A percentile compares a stretch with the other conserved stretches of the same genome.
These are phyloP conservation scores for Maniola hyperantus DNA, from an alignment of 2,888 invertebrate genomes.

Conservation along the genomic window DNA sequence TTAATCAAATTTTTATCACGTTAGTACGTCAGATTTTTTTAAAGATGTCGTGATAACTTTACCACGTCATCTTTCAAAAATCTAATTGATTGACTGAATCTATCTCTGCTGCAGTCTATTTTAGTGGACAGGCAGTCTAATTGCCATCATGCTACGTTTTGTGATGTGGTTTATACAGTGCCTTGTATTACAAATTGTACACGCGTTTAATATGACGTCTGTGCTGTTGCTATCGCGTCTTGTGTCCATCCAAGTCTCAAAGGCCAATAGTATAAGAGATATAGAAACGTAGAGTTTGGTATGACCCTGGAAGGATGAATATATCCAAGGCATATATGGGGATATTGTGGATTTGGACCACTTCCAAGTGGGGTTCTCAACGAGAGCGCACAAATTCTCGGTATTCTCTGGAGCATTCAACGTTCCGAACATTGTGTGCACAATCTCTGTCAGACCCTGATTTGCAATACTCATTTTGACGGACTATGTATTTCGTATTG, in stretches of 20 bases:
- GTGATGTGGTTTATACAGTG: not conserved
- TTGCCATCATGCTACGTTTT: not conserved
- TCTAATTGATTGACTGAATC: too few relatives aligned
- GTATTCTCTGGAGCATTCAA: slow-evolving; percentile 59
- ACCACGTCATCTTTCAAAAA: too few relatives aligned
- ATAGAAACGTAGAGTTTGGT: slow-evolving; percentile 7
- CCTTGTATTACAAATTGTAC: not conserved
- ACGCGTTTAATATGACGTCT: not conserved
- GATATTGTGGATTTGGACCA: slow-evolving; percentile 48
- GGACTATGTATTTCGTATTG: too few relatives aligned
- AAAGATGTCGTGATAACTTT: too few relatives aligned
- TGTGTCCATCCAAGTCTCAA: not conserved
- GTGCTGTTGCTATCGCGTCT: not conserved
- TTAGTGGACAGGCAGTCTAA: not conserved
- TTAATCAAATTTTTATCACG: too few relatives aligned
- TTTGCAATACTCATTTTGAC: slow-evolving; percentile 35
- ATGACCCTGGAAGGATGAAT: slow-evolving; percentile 20
- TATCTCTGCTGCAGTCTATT: too few relatives aligned
- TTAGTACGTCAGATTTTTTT: too few relatives aligned
- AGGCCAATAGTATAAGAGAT: not conserved
- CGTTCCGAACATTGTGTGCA: slow-evolving; percentile 65
- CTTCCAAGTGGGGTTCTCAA: slow-evolving; percentile 68
- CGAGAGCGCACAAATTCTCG: slow-evolving; percentile 59
- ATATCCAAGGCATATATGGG: slow-evolving; percentile 28
- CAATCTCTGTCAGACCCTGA: slow-evolving; percentile 71